Base-by-base conservation (phyloP, 92 coral and sea anemone genomes). In the Blastomussa wellsi region DNA sequence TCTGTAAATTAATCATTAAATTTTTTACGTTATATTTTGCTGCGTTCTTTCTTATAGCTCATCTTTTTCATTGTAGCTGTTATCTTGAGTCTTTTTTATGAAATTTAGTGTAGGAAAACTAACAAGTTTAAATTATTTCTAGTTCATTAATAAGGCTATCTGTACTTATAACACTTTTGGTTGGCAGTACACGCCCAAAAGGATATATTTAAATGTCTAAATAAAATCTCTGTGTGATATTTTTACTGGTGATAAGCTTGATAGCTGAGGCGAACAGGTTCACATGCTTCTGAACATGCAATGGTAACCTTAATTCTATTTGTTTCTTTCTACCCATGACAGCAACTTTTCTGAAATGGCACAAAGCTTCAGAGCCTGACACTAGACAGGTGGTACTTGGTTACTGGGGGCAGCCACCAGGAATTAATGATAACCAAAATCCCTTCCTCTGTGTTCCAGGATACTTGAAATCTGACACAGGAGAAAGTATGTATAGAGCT, bases 361-460 rank as follows among this genome's bases (percentile, higher is more conserved):
- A 71, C 49, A 16, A 1, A 9, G 32, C 86, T 0, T 5, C 7
- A 39, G 60, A 41, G 7, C 53, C 28, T n/a, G 42, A 52, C 7
- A 35, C 44, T 17, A 28, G 38, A 16, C 33, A 0, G 17, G 86
- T 89, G 13, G 90, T 81, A 1, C 48, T 80, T 13, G 92, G 92
- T 0, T 86, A 86, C 82, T 90, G 92, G 92, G 81, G 78, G 7
- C 79, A 84, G 47, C 92, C 92, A 0, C 5, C 60, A 51, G 70
- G 29, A 1, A 75, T 90, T 41, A 16, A 48, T 0, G 65, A 71
- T 3, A 57, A 70, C 1, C 59, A 77, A 6, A 24, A 86, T 49
- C 76, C 48, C 1, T 86, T 90, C 31, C 81, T 90, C 4, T 86
- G 89, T 13, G 92, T 90, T 11, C 88, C 80, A 48, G 92, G 92